phyloP scores from a whole-genome alignment of 1,140 invertebrate species.

The Zaprionus capensis region DNA sequence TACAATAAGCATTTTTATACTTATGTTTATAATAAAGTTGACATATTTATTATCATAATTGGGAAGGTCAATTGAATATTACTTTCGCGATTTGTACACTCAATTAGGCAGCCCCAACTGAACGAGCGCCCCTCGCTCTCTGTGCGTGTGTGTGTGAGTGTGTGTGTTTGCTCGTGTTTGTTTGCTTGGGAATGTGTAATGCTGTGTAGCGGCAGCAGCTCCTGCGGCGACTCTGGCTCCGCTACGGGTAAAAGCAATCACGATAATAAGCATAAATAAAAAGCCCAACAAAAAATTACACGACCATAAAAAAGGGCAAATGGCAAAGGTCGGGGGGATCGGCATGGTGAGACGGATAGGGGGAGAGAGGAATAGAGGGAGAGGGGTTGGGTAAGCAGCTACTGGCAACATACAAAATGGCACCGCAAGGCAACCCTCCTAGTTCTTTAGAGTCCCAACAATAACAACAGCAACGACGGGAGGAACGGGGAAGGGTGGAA shows the following conservation, averaged over 20 bases:
- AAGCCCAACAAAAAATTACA: conserved; percentile 78
- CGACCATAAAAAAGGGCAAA: conserved; percentile 77
- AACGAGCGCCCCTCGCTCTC: background rate
- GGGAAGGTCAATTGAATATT: background rate
- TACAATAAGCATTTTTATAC: background rate
- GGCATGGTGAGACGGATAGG: background rate
- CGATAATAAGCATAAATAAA: conserved; percentile 82
- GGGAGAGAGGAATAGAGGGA: background rate
- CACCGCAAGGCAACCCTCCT: conserved; percentile 42
- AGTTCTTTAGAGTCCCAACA: conserved; percentile 33
- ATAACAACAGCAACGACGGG: conserved; percentile 9
- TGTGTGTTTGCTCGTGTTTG: conserved; percentile 11
- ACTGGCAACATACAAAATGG: conserved; percentile 34
- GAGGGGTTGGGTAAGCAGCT: background rate
- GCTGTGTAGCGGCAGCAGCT: conserved; percentile 11
- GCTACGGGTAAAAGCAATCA: conserved; percentile 64
- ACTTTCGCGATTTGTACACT: background rate
- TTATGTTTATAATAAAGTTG: background rate
- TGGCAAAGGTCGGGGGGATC: conserved; percentile 38
- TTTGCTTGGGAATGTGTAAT: conserved; percentile 34
- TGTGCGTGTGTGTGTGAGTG: background rate
- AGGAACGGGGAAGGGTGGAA: background rate
- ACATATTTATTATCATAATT: background rate
- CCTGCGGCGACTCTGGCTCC: conserved; percentile 17
- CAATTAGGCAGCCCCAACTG: background rate